A percentile compares a stretch with the other conserved stretches of the same genome.
phyloP scores from a whole-genome alignment of 2,797 vertebrate species.

The Fundulus diaphanus region DNA sequence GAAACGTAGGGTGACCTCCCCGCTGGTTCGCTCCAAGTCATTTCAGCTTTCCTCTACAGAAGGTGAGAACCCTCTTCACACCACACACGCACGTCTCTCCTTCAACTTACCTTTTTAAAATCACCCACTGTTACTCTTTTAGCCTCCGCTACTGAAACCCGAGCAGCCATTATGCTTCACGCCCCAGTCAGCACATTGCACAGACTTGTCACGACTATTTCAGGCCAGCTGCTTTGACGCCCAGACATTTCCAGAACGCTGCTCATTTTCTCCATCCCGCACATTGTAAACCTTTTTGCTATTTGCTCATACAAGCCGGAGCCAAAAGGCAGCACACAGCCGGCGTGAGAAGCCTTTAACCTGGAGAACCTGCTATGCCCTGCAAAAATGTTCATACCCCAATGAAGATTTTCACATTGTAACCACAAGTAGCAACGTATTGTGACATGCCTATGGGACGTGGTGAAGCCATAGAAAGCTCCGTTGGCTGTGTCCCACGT shows the following conservation, averaged over 20 bases:
- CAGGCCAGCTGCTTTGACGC: conserved; percentile 16
- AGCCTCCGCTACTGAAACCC: conserved; percentile 27
- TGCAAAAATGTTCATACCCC: not conserved
- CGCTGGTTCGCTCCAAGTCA: conserved; percentile 95
- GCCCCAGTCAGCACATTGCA: not conserved
- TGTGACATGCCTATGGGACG: not conserved
- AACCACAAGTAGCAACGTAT: not conserved
- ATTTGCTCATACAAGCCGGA: conserved; percentile 3
- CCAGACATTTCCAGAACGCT: not conserved
- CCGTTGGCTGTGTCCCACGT: not conserved
- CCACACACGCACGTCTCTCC: conserved; percentile 12
- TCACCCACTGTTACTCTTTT: conserved; percentile 25
- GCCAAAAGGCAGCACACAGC: conserved; percentile 25
- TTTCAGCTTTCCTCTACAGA: conserved; percentile 92
- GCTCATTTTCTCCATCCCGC: conserved; percentile 21
- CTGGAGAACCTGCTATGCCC: conserved; percentile 46
- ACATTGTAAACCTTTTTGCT: not conserved
- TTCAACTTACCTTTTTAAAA: conserved; percentile 15
- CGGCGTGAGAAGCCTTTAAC: conserved; percentile 36
- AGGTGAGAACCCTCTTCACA: conserved; percentile 79
- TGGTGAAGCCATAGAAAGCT: not conserved
- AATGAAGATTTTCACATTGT: not conserved
- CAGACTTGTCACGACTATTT: conserved; percentile 8
- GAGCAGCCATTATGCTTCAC: conserved; percentile 8
- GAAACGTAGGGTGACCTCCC: conserved; percentile 92